These are phyloP conservation scores for Myiagra hebetior DNA, from an alignment of 2,113 vertebrate species.

Conservation along the genomic window DNA sequence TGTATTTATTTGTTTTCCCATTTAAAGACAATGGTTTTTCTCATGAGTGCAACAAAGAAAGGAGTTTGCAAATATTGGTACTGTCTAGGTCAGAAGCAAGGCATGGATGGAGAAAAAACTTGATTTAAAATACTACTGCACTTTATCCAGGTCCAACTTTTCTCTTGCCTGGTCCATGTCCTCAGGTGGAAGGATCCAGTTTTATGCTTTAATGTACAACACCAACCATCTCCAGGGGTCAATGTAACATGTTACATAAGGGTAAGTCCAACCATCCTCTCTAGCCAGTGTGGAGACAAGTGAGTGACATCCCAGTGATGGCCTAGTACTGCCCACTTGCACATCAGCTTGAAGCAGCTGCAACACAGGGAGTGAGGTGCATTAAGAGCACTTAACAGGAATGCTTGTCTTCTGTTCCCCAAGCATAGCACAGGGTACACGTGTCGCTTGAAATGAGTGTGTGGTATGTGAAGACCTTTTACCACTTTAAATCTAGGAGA, in stretches of 20 bases:
- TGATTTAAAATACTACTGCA: background rate
- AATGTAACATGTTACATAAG: background rate
- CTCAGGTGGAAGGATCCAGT: background rate
- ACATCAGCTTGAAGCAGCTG: background rate
- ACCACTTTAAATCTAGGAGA: background rate
- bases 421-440: background rate
- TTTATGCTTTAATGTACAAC: background rate
- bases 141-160: background rate
- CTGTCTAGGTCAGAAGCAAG: background rate
- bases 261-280: background rate
- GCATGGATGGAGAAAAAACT: background rate
- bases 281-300: background rate
- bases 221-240: background rate
- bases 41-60: background rate
- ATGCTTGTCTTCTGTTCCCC: background rate
- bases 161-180: background rate
- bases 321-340: background rate
- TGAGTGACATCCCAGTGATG: background rate
- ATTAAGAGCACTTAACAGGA: background rate
- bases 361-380: fast-evolving
- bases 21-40: background rate
- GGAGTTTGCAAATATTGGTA: background rate
- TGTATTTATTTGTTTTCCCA: background rate
- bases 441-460: background rate
- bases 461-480: background rate